A percentile compares a stretch with the other conserved stretches of the same genome.
Evolutionary conservation across 2,888 invertebrate genomes (phyloP).

Genomic region (Scrobipalpa costella): DNA sequence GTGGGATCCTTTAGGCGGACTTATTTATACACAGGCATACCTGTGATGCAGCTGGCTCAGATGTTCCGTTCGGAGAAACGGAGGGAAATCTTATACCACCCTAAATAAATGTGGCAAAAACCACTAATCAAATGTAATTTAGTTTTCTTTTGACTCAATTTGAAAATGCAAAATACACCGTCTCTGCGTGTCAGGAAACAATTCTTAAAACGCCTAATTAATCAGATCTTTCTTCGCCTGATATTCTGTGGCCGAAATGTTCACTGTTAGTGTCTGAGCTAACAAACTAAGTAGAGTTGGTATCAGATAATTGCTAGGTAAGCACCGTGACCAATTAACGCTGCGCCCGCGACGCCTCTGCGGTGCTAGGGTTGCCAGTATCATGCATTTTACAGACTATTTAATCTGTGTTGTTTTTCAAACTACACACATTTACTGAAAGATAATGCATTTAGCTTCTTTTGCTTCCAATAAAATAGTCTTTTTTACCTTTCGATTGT

Average conservation of each 20-base stretch:
- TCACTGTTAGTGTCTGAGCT: not conserved
- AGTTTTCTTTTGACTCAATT: too few relatives aligned
- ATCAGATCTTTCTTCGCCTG: not conserved
- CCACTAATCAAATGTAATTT: too few relatives aligned
- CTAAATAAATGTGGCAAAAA: too few relatives aligned
- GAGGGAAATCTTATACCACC: too few relatives aligned
- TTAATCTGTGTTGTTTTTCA: not conserved
- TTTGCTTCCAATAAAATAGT: too few relatives aligned
- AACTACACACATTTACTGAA: too few relatives aligned
- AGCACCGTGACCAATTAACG: slow-evolving; percentile 78
- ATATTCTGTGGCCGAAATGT: slow-evolving; percentile 13
- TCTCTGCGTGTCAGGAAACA: slow-evolving; percentile 4
- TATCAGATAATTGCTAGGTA: slow-evolving; percentile 58
- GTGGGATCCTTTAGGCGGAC: too few relatives aligned
- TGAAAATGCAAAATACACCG: not conserved
- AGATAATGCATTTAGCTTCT: too few relatives aligned
- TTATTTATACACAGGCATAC: too few relatives aligned
- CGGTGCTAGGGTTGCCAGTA: slow-evolving; percentile 1
- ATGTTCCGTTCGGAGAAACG: too few relatives aligned
- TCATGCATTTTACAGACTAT: not conserved
- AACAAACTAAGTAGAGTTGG: slow-evolving; percentile 7
- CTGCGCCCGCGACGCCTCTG: slow-evolving; percentile 46
- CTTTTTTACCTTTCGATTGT: too few relatives aligned
- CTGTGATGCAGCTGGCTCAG: too few relatives aligned
- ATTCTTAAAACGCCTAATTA: not conserved